Conservation (phyloP, 2,888 invertebrate genomes). For the Phortica okadai region DNA sequence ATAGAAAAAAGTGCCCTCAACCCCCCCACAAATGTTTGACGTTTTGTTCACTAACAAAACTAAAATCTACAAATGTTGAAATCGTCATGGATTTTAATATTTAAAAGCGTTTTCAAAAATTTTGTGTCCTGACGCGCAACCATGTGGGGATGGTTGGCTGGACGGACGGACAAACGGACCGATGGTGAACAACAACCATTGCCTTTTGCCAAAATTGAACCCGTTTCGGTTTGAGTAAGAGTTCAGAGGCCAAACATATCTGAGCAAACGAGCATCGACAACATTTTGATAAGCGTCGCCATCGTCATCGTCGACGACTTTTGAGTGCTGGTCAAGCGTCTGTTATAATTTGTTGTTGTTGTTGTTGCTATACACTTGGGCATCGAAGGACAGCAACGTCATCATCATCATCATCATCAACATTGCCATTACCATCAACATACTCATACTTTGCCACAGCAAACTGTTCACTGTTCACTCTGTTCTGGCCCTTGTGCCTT, state of each 20-base stretch:
- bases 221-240: constrained; percentile 21
- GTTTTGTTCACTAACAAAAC: constrained; percentile 31
- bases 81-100: constrained; percentile 75
- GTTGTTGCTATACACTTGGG: constrained; percentile 15
- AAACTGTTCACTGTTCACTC: not conserved
- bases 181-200: no score
- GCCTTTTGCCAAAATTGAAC: not conserved
- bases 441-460: not conserved
- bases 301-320: constrained; percentile 15
- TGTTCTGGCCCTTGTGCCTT: not conserved
- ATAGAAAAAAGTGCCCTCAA: not conserved
- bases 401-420: not conserved
- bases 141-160: not conserved
- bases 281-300: constrained; percentile 66
- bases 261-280: constrained; percentile 50
- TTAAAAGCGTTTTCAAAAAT: constrained; percentile 72
- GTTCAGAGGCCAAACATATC: constrained; percentile 68
- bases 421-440: not conserved
- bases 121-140: constrained; percentile 45
- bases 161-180: constrained; percentile 20
- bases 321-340: constrained; percentile 32
- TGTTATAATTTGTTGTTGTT: not conserved
- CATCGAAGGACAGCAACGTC: constrained; percentile 8
- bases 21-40: not conserved
- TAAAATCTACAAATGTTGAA: constrained; percentile 64